Percentiles rank a stretch among this genome's conserved stretches.
Evolutionary conservation across 2,113 vertebrate genomes (phyloP).

Genomic region (Ciconia stormi): DNA sequence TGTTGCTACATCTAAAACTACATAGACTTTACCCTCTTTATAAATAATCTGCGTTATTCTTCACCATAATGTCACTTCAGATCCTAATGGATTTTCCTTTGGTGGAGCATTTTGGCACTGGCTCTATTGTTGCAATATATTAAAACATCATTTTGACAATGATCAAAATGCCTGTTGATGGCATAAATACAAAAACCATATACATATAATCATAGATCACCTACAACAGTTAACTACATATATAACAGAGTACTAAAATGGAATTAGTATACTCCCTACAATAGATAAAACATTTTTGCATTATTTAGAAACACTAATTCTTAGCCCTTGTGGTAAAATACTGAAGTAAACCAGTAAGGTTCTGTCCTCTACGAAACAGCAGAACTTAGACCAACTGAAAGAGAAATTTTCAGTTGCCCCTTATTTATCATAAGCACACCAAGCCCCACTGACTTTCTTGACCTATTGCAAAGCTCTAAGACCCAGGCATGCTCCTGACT

Average conservation of each 20-base stretch:
- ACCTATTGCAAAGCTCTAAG: neutral
- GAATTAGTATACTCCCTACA: neutral
- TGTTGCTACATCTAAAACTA: neutral
- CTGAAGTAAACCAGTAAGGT: neutral
- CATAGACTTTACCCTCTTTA: neutral
- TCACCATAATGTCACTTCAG: neutral
- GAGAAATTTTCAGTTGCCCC: neutral
- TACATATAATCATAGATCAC: neutral
- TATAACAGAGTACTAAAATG: neutral
- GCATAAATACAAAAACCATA: neutral
- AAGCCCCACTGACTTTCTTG: neutral
- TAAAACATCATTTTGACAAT: neutral
- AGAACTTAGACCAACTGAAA: neutral
- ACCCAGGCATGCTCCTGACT: accelerated
- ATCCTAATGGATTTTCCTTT: neutral
- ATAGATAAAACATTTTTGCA: neutral
- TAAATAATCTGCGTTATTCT: neutral
- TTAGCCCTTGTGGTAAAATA: neutral
- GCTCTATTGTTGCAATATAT: neutral
- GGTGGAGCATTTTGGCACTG: neutral
- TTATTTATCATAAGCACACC: neutral
- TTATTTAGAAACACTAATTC: neutral
- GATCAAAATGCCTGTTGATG: neutral
- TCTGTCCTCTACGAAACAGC: neutral
- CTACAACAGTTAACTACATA: neutral